Percentiles rank a stretch among this genome's conserved stretches.
These are phyloP conservation scores for Sinocyclocheilus anshuiensis DNA, from an alignment of 2,113 vertebrate genomes.

Conservation along the genomic window DNA sequence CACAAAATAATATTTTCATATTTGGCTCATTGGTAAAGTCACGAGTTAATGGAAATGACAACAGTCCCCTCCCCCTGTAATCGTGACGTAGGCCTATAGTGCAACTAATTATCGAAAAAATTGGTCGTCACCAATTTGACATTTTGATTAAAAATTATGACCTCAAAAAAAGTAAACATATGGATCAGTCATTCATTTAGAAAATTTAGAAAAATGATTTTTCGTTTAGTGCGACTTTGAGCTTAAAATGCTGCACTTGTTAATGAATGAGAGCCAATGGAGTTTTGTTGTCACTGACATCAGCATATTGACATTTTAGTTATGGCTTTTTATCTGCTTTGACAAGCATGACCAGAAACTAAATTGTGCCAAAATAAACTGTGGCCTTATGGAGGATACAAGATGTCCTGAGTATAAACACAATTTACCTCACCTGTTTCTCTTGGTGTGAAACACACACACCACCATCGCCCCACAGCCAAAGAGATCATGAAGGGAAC, in stretches of 20 bases:
- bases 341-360: not conserved
- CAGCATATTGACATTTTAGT: not conserved
- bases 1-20: not conserved
- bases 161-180: not conserved
- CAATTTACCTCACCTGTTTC: constrained; percentile 18
- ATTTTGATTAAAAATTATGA: not conserved
- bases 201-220: not conserved
- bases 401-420: not conserved
- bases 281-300: not conserved
- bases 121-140: no score
- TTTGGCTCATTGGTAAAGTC: not conserved
- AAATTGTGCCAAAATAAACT: not conserved
- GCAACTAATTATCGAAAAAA: no score
- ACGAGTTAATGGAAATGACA: not conserved
- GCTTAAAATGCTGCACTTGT: not conserved
- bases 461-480: not conserved
- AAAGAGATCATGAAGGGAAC: not conserved
- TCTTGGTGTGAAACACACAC: not conserved
- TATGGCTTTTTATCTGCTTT: not conserved
- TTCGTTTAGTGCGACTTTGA: not conserved
- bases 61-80: no score
- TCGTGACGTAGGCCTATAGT: no score
- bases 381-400: not conserved
- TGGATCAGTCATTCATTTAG: not conserved
- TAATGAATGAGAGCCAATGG: not conserved